Percentiles rank a stretch among this genome's conserved stretches.
Conservation (phyloP, 2,113 vertebrate genomes). For the Hippocampus comes region DNA sequence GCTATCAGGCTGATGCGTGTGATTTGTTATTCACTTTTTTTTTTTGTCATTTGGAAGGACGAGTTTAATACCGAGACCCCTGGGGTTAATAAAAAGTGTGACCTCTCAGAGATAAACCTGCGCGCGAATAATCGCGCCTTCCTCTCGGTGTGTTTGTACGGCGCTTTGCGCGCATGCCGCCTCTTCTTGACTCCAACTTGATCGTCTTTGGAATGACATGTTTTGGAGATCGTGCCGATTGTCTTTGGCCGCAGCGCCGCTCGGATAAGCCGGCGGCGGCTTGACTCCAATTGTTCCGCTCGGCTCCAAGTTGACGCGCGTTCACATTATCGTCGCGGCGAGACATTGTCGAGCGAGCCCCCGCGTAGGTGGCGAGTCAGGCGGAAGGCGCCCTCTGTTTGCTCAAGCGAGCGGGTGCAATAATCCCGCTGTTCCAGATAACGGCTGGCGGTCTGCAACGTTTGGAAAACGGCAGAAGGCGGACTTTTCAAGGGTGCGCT, state of each 20-base stretch:
- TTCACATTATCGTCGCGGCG: constrained; percentile 47
- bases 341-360: constrained; percentile 41
- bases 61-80: constrained; percentile 50
- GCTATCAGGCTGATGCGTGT: constrained; percentile 20
- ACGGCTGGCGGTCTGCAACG: constrained; percentile 20
- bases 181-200: constrained; percentile 25
- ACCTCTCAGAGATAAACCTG: constrained; percentile 66
- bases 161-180: constrained; percentile 17
- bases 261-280: constrained; percentile 51
- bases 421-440: constrained; percentile 56
- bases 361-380: constrained; percentile 18
- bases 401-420: constrained; percentile 23
- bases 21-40: constrained; percentile 59
- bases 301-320: constrained; percentile 31
- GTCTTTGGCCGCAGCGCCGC: constrained; percentile 49
- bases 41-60: constrained; percentile 53
- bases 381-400: constrained; percentile 34
- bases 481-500: neutral
- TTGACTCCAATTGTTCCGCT: constrained; percentile 52
- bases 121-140: constrained; percentile 27
- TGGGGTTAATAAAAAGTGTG: constrained; percentile 70
- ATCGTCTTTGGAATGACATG: constrained; percentile 55
- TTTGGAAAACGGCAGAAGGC: constrained; percentile 8
- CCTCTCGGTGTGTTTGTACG: constrained; percentile 12
- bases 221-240: constrained; percentile 59